Base-by-base conservation (phyloP, 2,113 vertebrate species). In the Manacus vitellinus region DNA sequence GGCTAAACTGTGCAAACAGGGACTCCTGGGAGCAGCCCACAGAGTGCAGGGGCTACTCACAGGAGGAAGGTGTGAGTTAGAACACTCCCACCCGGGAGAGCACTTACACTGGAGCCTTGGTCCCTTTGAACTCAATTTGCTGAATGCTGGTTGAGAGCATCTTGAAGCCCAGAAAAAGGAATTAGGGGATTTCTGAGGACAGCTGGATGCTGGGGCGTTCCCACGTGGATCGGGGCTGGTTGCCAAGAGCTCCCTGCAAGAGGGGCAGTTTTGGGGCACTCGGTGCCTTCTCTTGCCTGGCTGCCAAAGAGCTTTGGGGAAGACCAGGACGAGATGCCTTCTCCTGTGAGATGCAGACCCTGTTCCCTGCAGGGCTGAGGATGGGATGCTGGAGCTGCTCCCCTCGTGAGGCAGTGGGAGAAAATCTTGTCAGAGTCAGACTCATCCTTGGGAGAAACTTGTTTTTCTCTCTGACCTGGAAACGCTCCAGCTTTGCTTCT, bases 371-470 rank as follows among this genome's bases (percentile, higher is more conserved):
- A 18, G 14, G 63, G 33, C 37, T 3, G 8, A 25, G 59, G 25
- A 47, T 0, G 30, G 27, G 47, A 8, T 25, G 22, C 6, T 27
- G 14, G 46, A 51, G 35, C 65, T 16, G 25, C 2, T 39, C 14
- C 39, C 27, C 0, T 0, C 0, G 0, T 0, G 10, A 89, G 68
- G 33, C 51, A 49, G n/a, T 0, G 0, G n/a, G 15, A 92, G 61
- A 86, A 91, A 75, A 65, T 20, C 62, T 44, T 62, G 20, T n/a
- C 21, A 56, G 37, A 82, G n/a, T 25, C 91, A 67, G 74, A 58
- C 31, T 22, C 55, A 24, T 15, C n/a, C 74, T 66, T 58, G 71
- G 58, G 75, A 92, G 24, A 76, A 93, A 89, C 49, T 71, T 51
- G 46, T 76, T 95, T 93, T 92, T 85, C 85, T 90, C 72, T 30